Evolutionary conservation across 2,797 vertebrate genomes (phyloP), one percentile per base, ranked within the genome.

Genomic region (Darevskia nairensis): DNA sequence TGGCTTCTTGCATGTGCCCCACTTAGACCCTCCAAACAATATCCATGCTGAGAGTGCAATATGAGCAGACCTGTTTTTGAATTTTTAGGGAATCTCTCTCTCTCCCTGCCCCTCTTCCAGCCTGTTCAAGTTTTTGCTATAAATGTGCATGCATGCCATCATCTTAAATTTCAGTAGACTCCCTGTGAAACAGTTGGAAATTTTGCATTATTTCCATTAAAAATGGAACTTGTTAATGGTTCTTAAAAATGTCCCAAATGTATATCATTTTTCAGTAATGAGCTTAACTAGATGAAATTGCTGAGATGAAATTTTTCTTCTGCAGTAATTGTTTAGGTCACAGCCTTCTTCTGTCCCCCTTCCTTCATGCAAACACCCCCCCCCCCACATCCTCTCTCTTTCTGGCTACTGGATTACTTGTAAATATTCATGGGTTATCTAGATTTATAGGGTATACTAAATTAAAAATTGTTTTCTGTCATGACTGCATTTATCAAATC

Each of bases 391-490:
- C n/a, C 23, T 0, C 76, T 93, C 17, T 86, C 83, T 94, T 96
- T 81, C 72, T 93, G 76, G 84, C 86, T 92, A 87, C 66, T 91
- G 84, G 95, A 96, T 96, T 95, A 91, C 92, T 94, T 85, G 90
- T 96, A 96, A 95, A 95, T 96, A 96, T 96, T 96, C 94, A 96
- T 96, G 89, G 93, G 35, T 84, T 95, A 93, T 92, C 89, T 95
- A 96, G 95, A 96, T 95, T 96, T 95, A 96, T 97, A 95, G 93
- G 86, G 85, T 94, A 93, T 95, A 94, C 93, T 96, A 96, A 97
- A 96, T 97, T 96, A 96, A 96, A 96, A 95, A 92, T 94, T 95
- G 90, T 95, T 97, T 95, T 95, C 88, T 95, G 94, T 95, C 94
- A 94, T 94, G 91, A 93, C 92, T 95, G 55, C 93, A 96, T 96